Conservation (phyloP, 1,140 invertebrate species). For the Pomacea maculata region DNA sequence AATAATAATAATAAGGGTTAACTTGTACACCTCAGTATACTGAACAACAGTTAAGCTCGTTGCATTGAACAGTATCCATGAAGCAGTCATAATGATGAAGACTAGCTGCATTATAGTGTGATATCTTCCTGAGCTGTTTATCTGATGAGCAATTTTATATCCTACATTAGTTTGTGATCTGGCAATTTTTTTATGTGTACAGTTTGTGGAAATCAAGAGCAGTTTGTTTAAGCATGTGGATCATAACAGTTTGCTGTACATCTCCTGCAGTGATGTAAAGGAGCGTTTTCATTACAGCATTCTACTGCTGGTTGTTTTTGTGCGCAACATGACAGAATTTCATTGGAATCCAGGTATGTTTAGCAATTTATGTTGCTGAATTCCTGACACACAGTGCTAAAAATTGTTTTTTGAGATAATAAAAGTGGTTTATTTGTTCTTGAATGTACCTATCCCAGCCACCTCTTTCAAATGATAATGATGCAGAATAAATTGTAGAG, state of each 20-base stretch:
- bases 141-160: not conserved
- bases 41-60: no score
- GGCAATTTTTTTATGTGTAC: conserved; percentile 59
- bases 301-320: conserved; percentile 88
- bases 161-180: not conserved
- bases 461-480: no score
- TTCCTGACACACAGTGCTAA: not conserved
- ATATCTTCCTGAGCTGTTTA: no score
- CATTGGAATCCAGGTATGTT: conserved; percentile 83
- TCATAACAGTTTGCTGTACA: conserved; percentile 93
- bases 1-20: no score
- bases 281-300: conserved; percentile 95
- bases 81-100: no score
- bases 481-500: no score
- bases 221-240: conserved; percentile 99
- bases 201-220: conserved; percentile 99
- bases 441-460: not conserved
- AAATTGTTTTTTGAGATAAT: not conserved
- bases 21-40: no score
- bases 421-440: not conserved
- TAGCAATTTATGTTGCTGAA: not conserved
- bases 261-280: conserved; percentile 85
- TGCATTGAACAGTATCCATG: no score
- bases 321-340: conserved; percentile 99
- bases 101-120: no score